phyloP scores from a whole-genome alignment of 2,888 invertebrate species.

The Lathronympha strigana region DNA sequence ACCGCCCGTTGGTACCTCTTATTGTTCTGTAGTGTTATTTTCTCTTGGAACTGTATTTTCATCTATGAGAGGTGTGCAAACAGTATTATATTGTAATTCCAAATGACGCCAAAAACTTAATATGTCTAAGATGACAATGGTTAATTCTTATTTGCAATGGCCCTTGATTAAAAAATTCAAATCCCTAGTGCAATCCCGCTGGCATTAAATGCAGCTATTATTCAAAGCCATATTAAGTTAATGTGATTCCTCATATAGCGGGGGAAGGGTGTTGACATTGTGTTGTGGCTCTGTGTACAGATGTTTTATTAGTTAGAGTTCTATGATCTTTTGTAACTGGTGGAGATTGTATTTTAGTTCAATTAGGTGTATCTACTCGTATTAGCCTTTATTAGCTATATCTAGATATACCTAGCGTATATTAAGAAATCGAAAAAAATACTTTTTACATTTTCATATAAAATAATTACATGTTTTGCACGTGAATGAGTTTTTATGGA shows the following conservation, averaged over 20 bases:
- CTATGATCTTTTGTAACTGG: not conserved
- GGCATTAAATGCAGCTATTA: slow-evolving; percentile 64
- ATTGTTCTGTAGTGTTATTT: too few species aligned
- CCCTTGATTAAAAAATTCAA: slow-evolving; percentile 53
- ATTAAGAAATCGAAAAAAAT: too few species aligned
- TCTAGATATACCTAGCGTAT: too few species aligned
- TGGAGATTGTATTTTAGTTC: not conserved
- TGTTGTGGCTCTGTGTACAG: slow-evolving; percentile 17
- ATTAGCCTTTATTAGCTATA: not conserved
- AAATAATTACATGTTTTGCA: too few species aligned
- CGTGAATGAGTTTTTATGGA: too few species aligned
- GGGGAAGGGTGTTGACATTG: slow-evolving; percentile 44
- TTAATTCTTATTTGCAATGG: slow-evolving; percentile 25
- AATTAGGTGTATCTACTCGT: too few species aligned
- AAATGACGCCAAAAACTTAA: too few species aligned
- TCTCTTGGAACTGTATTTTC: too few species aligned
- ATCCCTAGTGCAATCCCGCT: slow-evolving; percentile 52
- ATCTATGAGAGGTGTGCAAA: too few species aligned
- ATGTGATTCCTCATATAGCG: slow-evolving; percentile 63
- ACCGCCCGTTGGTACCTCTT: too few species aligned
- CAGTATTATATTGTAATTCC: too few species aligned
- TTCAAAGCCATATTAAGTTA: slow-evolving; percentile 66
- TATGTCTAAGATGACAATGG: not conserved
- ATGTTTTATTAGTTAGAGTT: slow-evolving; percentile 2
- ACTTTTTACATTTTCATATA: too few species aligned